A percentile compares a stretch with the other conserved stretches of the same genome.
phyloP scores from a whole-genome alignment of 2,113 vertebrate genomes.

The Cheirogaleus medius region DNA sequence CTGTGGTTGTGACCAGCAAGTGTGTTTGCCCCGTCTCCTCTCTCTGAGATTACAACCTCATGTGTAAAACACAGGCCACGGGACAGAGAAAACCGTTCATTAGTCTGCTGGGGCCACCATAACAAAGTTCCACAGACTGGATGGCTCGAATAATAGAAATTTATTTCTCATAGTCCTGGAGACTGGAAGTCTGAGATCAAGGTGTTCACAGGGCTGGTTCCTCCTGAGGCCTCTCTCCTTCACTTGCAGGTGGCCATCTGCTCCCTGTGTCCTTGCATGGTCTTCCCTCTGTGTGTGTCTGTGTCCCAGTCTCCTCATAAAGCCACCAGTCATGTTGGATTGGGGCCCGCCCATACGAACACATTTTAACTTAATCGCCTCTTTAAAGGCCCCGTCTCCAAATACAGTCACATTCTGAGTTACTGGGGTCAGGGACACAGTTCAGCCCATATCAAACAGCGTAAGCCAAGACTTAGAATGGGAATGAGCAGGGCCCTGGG shows the following conservation, averaged over 20 bases:
- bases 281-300: neutral
- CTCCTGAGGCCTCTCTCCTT: neutral
- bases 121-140: neutral
- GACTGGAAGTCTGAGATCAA: neutral
- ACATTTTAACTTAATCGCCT: neutral
- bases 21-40: neutral
- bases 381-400: neutral
- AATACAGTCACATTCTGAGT: neutral
- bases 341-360: neutral
- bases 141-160: neutral
- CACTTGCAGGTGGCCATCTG: neutral
- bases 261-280: too few species aligned
- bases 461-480: neutral
- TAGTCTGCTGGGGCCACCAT: too few species aligned
- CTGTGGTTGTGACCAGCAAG: neutral
- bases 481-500: neutral
- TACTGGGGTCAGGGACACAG: neutral
- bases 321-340: neutral
- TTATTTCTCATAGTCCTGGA: neutral
- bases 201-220: neutral
- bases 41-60: neutral
- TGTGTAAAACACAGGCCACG: fast-evolving
- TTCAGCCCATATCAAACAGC: neutral
- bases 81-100: fast-evolving
- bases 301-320: neutral